These are phyloP conservation scores for Mesoligia furuncula DNA, from an alignment of 2,888 invertebrate species.

Conservation along the genomic window DNA sequence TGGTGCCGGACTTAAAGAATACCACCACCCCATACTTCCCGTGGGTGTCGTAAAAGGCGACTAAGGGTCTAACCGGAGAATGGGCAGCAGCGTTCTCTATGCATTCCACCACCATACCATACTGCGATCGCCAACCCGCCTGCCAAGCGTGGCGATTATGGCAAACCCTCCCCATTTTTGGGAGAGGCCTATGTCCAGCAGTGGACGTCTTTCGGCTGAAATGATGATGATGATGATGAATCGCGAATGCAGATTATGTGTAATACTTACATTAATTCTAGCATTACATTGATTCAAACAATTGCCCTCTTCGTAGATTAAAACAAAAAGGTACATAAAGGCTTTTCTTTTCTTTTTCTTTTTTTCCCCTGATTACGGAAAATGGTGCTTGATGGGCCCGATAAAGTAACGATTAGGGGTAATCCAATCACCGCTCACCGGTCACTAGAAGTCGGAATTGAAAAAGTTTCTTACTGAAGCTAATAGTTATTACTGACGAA, in stretches of 20 bases:
- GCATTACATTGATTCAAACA: conserved; percentile 5
- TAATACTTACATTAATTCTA: neutral
- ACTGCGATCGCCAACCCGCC: too few relatives aligned
- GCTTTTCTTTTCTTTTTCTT: neutral
- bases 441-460: conserved; percentile 20
- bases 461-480: conserved; percentile 37
- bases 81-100: too few relatives aligned
- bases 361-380: conserved; percentile 29
- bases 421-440: conserved; percentile 36
- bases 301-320: neutral
- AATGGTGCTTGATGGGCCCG: conserved; percentile 36
- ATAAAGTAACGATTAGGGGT: conserved; percentile 49
- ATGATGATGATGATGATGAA: too few relatives aligned
- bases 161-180: too few relatives aligned
- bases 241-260: neutral
- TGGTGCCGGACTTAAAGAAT: too few relatives aligned
- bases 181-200: too few relatives aligned
- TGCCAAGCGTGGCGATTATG: too few relatives aligned
- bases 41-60: too few relatives aligned
- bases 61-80: too few relatives aligned
- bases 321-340: neutral
- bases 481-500: conserved; percentile 7
- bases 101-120: too few relatives aligned
- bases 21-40: too few relatives aligned
- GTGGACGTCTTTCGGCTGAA: too few relatives aligned